phyloP scores from a whole-genome alignment of 1,140 invertebrate genomes.

The Eurosta solidaginis region DNA sequence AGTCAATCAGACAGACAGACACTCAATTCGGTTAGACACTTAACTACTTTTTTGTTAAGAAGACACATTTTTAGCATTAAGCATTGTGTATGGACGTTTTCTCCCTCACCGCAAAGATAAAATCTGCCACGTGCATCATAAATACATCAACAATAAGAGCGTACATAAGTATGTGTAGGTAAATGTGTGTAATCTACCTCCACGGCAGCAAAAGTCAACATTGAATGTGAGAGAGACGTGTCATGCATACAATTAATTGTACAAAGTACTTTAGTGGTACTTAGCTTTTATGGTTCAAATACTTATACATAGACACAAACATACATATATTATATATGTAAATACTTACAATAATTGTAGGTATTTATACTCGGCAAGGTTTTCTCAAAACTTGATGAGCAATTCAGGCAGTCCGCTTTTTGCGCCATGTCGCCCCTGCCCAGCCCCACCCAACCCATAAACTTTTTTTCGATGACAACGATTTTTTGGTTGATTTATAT shows the following conservation, averaged over 20 bases:
- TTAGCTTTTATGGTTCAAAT: background rate
- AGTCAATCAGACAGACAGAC: background rate
- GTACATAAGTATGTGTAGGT: background rate
- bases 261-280: too few relatives aligned
- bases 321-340: background rate
- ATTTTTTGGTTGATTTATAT: too few relatives aligned
- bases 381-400: too few relatives aligned
- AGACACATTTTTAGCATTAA: background rate
- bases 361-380: background rate
- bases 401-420: too few relatives aligned
- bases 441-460: too few relatives aligned
- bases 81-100: background rate
- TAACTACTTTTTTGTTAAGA: background rate
- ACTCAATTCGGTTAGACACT: too few relatives aligned
- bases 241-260: constrained; percentile 9
- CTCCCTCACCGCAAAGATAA: background rate
- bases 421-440: too few relatives aligned
- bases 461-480: too few relatives aligned
- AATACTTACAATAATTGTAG: too few relatives aligned
- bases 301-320: background rate
- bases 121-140: constrained; percentile 17
- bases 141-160: too few relatives aligned
- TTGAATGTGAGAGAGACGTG: background rate
- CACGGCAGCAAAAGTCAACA: background rate
- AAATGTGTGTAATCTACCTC: background rate